These are phyloP conservation scores for Hippoglossus hippoglossus DNA, from an alignment of 2,797 vertebrate genomes.

Conservation along the genomic window DNA sequence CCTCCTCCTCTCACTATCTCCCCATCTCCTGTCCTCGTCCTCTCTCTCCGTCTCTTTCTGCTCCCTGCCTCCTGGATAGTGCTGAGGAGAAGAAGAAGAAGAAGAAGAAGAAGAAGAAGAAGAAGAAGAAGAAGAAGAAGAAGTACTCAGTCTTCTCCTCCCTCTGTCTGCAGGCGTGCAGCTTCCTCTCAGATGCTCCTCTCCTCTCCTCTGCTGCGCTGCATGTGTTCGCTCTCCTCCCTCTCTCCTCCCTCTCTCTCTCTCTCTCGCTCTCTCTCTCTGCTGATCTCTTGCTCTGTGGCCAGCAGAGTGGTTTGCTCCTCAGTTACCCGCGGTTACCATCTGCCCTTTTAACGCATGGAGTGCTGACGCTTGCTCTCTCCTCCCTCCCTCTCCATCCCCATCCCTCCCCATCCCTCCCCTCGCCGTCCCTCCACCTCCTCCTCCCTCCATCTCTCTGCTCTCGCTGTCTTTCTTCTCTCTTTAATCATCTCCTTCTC, in stretches of 20 bases:
- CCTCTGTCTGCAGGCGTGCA: slow-evolving; percentile 70
- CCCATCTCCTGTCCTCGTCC: slow-evolving; percentile 36
- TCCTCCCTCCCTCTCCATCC: slow-evolving; percentile 26
- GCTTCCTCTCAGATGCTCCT: slow-evolving; percentile 72
- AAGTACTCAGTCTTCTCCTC: slow-evolving; percentile 54
- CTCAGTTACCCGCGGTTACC: slow-evolving; percentile 83
- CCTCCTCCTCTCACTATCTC: slow-evolving; percentile 34
- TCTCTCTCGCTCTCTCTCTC: slow-evolving; percentile 22
- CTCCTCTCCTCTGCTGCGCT: slow-evolving; percentile 69
- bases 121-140: too few species aligned
- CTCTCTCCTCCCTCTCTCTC: slow-evolving; percentile 57
- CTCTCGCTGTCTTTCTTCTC: slow-evolving; percentile 45
- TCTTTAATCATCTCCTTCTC: slow-evolving; percentile 71
- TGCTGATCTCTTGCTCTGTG: slow-evolving; percentile 76
- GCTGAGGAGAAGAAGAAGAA: slow-evolving; percentile 49
- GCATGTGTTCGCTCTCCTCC: slow-evolving; percentile 70
- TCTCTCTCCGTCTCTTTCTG: slow-evolving; percentile 29
- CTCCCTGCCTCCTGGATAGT: slow-evolving; percentile 54
- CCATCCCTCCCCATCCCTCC: neutral
- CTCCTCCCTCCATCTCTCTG: slow-evolving; percentile 22
- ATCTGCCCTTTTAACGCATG: slow-evolving; percentile 83
- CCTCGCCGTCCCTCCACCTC: slow-evolving; percentile 22
- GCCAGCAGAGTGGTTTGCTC: slow-evolving; percentile 79
- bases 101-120: too few species aligned
- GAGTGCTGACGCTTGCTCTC: slow-evolving; percentile 80